Percentiles rank a stretch among this genome's conserved stretches.
Conservation (phyloP, 64 coral and sea anemone species). For the Dendrophyllia cribrosa region DNA sequence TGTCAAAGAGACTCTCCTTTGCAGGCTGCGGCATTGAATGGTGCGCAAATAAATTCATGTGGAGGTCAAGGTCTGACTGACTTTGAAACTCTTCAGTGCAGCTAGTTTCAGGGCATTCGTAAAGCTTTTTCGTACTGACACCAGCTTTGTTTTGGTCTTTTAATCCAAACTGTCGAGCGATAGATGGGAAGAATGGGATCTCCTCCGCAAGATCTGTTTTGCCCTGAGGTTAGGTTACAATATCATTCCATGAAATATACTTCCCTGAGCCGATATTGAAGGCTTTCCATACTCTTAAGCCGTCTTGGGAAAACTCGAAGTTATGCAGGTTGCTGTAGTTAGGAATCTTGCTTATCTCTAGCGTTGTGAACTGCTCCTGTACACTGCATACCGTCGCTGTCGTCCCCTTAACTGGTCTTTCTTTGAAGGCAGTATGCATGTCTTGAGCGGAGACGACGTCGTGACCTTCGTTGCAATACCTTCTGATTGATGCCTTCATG, state of each 20-base stretch:
- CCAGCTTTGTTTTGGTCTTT: not conserved
- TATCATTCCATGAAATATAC: conserved; percentile 31
- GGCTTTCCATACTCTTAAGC: conserved; percentile 37
- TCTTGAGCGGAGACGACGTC: conserved; percentile 1
- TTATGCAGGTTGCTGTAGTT: conserved; percentile 39
- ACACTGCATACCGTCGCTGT: conserved; percentile 19
- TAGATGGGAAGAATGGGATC: not conserved
- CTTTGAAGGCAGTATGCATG: conserved; percentile 5
- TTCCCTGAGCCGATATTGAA: conserved; percentile 32
- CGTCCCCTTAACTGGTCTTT: conserved; percentile 28
- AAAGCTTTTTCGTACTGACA: not conserved
- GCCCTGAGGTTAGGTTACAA: not conserved
- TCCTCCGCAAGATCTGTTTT: not conserved
- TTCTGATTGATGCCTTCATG: conserved; percentile 32
- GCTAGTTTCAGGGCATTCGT: not conserved
- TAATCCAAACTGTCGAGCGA: not conserved
- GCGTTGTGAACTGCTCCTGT: conserved; percentile 1
- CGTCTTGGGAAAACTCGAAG: conserved; percentile 2
- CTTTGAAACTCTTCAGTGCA: not conserved
- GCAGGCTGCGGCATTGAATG: not conserved
- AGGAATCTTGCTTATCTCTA: not conserved
- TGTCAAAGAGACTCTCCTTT: not conserved
- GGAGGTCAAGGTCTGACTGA: not conserved
- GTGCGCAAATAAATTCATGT: not conserved
- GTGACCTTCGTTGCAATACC: conserved; percentile 43